Evolutionary conservation across 2,113 vertebrate genomes (phyloP), one percentile per base, ranked within the genome.

Genomic region (Orcinus orca): DNA sequence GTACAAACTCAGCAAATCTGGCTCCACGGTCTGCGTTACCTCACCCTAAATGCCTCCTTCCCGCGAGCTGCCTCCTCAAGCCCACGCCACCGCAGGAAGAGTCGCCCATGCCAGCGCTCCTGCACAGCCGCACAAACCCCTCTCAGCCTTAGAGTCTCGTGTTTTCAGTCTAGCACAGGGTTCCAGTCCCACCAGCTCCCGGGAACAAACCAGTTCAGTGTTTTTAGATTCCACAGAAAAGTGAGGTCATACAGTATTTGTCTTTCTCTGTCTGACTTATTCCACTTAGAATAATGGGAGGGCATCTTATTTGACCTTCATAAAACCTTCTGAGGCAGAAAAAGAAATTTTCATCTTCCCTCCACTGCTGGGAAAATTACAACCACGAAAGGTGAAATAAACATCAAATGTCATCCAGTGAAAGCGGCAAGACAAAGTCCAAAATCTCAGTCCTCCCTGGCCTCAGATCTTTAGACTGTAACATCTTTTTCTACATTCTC

Each of bases 281-380:
- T 33, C 86, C 31, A 62, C 47, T 77, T 29, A 87, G 11, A 29
- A 68, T 79, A 68, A 94, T 53, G 55, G 3, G 44, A 74, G 6
- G 18, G 13, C 15, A 62, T 62, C n/a, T 62, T 44, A 36, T 80
- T 63, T 90, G n/a, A 68, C 86, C 25, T 76, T 94, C 36, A 60
- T 36, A 44, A 38, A 96, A 70, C 23, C n/a, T 65, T 93, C 36
- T 79, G 38, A 87, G n/a, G 10, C 18, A 91, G 36, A 71, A 63
- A 93, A 94, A 90, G 13, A 93, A 93, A 68, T 47, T 44, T 79
- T 36, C 63, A 88, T 70, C 60, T 62, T 93, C 41, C 81, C 53
- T 77, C n/a, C 14, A 95, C 26, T 55, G 5, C 17, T 73, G 17
- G 25, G 13, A 84, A 83, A 96, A 87, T 83, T 90, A 84, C 33